These are phyloP conservation scores for Hippocampus barbouri DNA, from an alignment of 2,113 vertebrate genomes.

Conservation along the genomic window DNA sequence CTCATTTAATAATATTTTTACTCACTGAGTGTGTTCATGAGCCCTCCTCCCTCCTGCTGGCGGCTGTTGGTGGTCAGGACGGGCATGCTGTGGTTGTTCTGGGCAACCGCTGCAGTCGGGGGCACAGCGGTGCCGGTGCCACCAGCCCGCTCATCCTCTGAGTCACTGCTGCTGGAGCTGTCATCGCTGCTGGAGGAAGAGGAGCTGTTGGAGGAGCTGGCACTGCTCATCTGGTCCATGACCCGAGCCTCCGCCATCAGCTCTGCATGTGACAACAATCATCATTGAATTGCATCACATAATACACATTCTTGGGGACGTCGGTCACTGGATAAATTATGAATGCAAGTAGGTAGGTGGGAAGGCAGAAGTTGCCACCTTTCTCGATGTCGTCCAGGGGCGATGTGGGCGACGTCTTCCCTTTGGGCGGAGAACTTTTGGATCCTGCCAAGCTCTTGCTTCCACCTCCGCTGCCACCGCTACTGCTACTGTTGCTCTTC, in stretches of 20 bases:
- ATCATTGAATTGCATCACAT: neutral
- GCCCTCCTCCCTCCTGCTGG: conserved; percentile 42
- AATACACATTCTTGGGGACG: no score
- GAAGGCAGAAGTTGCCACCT: conserved; percentile 66
- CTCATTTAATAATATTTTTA: conserved; percentile 25
- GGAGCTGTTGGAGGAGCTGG: conserved; percentile 91
- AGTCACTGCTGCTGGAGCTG: conserved; percentile 84
- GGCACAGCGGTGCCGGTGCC: conserved; percentile 2
- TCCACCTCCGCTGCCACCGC: conserved; percentile 64
- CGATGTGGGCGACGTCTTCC: conserved; percentile 81
- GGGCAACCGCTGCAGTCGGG: conserved; percentile 22
- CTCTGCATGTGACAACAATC: conserved; percentile 66
- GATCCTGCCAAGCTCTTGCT: conserved; percentile 67
- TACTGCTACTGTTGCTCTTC: conserved; percentile 74
- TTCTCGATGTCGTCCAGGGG: conserved; percentile 95
- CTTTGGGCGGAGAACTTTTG: conserved; percentile 78
- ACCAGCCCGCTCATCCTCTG: conserved; percentile 72
- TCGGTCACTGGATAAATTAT: no score
- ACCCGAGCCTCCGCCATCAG: conserved; percentile 90
- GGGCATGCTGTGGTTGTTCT: conserved; percentile 69
- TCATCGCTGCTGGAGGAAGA: conserved; percentile 86
- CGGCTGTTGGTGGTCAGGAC: conserved; percentile 55
- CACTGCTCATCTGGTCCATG: conserved; percentile 93
- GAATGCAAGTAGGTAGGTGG: no score
- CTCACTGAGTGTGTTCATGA: conserved; percentile 96